phyloP scores from a whole-genome alignment of 2,888 invertebrate species.

The Cerceris ruficornis region DNA sequence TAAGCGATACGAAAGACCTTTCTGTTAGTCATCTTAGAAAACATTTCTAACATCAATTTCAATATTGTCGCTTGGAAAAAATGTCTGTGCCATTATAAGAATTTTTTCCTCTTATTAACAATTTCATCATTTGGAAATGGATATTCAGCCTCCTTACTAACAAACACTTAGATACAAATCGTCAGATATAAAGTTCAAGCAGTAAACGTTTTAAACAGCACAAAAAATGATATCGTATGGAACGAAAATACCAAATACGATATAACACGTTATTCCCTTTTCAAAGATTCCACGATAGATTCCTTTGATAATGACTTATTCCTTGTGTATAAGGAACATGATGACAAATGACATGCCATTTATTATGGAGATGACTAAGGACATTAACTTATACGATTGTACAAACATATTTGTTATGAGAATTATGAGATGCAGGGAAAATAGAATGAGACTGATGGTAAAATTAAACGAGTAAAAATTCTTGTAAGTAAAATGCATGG shows the following conservation, averaged over 20 bases:
- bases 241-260: too few relatives aligned
- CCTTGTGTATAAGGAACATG: too few relatives aligned
- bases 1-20: conserved; percentile 70
- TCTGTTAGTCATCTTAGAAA: conserved; percentile 50
- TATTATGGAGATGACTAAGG: conserved; percentile 11
- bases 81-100: conserved; percentile 7
- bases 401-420: conserved; percentile 12
- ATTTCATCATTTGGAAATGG: conserved; percentile 46
- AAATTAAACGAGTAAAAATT: conserved; percentile 43
- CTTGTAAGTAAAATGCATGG: conserved; percentile 50
- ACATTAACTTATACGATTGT: background rate
- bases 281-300: too few relatives aligned
- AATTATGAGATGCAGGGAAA: conserved; percentile 23
- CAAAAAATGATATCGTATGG: too few relatives aligned
- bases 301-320: too few relatives aligned
- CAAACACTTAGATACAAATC: background rate
- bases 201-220: too few relatives aligned
- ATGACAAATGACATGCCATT: too few relatives aligned
- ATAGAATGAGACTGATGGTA: conserved; percentile 32
- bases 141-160: background rate
- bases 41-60: conserved; percentile 26
- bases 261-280: too few relatives aligned
- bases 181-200: too few relatives aligned
- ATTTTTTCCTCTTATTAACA: conserved; percentile 60
- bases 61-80: conserved; percentile 30